phyloP scores from a whole-genome alignment of 2,113 vertebrate genomes.

The Ictidomys tridecemlineatus region DNA sequence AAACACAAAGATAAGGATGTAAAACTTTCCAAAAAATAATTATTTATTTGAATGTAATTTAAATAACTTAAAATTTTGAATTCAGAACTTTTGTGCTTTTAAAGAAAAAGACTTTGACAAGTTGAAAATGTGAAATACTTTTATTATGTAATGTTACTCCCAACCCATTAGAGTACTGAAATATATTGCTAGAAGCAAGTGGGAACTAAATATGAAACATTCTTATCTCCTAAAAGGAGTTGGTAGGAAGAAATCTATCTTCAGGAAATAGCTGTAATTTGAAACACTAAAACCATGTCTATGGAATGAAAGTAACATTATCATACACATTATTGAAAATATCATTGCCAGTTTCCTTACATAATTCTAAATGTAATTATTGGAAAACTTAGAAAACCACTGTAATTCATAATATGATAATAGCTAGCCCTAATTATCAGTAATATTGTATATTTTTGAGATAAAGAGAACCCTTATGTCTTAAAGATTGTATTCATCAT shows the following conservation, averaged over 20 bases:
- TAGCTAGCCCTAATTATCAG: not conserved
- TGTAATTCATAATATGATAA: not conserved
- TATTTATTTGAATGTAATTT: conserved; percentile 55
- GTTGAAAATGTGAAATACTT: not conserved
- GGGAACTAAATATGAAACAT: conserved; percentile 20
- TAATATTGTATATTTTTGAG: not conserved
- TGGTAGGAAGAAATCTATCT: not conserved
- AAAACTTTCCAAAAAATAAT: conserved; percentile 2
- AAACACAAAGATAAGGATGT: not conserved
- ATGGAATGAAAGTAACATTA: conserved; percentile 21
- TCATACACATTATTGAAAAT: not conserved
- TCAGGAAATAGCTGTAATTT: conserved; percentile 20
- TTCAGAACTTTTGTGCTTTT: not conserved
- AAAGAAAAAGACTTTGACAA: conserved; percentile 9
- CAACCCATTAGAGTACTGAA: not conserved
- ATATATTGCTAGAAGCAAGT: not conserved
- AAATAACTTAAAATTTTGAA: not conserved
- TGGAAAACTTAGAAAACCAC: not conserved
- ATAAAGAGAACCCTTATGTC: not conserved
- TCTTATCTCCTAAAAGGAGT: conserved; percentile 41
- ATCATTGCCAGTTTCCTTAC: not conserved
- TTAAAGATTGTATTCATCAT: not conserved
- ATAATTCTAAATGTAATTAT: conserved; percentile 41
- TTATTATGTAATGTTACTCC: conserved; percentile 19
- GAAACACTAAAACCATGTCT: conserved; percentile 10